Base-by-base conservation (phyloP, 2,797 vertebrate genomes). In the Discoglossus pictus region DNA sequence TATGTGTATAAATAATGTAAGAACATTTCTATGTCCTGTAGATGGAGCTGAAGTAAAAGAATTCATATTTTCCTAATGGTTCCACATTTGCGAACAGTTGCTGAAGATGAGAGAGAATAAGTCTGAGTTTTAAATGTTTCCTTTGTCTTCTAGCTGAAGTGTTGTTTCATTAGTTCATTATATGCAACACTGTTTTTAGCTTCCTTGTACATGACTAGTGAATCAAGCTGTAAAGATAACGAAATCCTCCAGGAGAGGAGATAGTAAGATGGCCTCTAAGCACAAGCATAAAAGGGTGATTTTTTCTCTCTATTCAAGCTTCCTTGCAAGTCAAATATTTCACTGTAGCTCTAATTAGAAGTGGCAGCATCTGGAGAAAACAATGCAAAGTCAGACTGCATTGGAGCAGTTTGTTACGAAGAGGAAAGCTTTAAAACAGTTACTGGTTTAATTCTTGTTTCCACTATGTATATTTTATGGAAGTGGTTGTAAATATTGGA, bases 11-110 rank as follows among this genome's bases (percentile, higher is more conserved):
- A 12, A 27, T 38, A 42, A 2, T 47, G 7, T 7, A 40, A 10
- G 36, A 39, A 3, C 16, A 25, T 18, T 16, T 13, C 11, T 56
- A 23, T 50, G 43, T 54, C 43, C 67, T 63, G 52, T 70, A 70
- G 67, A 48, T 63, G 67, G 67, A 40, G 52, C 67, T 70, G 51
- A 47, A 56, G 59, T 62, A 35, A 53, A 50, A 70, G 50, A 16
- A 23, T 47, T 61, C 21, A 20, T 15, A 24, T 5, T 23, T 4
- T 31, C 2, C 23, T 42, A 34, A 21, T 50, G 34, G 31, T 70
- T 63, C 12, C 40, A 53, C 23, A 69, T 46, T 42, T 50, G 51
- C 51, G 56, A 35, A 43, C 60, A 63, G 35, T 56, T 56, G 43
- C 59, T 63, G 17, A 63, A 50, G 58, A 69, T 55, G 48, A 61